Evolutionary conservation across 2,113 vertebrate genomes (phyloP).

Genomic region (Caretta caretta): DNA sequence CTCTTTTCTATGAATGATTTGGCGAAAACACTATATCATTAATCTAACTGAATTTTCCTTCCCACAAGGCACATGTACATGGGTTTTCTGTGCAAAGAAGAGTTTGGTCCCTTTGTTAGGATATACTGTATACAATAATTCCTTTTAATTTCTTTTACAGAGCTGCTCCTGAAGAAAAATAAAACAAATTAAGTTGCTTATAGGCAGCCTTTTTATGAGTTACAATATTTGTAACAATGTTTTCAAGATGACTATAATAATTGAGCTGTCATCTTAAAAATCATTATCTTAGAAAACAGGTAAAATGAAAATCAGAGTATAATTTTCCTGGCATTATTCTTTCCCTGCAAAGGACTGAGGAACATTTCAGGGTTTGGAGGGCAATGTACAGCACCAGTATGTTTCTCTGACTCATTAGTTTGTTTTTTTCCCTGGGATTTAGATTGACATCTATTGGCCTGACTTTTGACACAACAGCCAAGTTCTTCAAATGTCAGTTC

Average conservation of each 20-base stretch:
- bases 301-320: slow-evolving; percentile 17
- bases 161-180: background rate
- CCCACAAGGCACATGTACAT: background rate
- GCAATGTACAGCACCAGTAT: slow-evolving; percentile 18
- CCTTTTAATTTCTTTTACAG: background rate
- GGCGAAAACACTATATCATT: background rate
- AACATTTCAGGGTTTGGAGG: slow-evolving; percentile 46
- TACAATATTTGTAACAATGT: accelerated
- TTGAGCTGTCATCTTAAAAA: background rate
- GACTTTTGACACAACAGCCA: slow-evolving; percentile 7
- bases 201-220: background rate
- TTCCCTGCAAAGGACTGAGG: background rate
- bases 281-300: background rate
- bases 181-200: background rate
- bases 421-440: slow-evolving; percentile 59
- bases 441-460: slow-evolving; percentile 74
- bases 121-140: background rate
- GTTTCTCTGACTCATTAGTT: slow-evolving; percentile 53
- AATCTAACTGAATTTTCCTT: background rate
- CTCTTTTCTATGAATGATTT: background rate
- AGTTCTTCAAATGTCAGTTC: slow-evolving; percentile 67
- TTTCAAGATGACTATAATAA: background rate
- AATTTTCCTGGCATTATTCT: slow-evolving; percentile 20
- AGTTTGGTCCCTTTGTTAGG: background rate
- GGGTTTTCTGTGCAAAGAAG: background rate